Evolutionary conservation across 2,888 invertebrate species (phyloP), one percentile per base, ranked within the genome.

Genomic region (Drosophila emarginata): DNA sequence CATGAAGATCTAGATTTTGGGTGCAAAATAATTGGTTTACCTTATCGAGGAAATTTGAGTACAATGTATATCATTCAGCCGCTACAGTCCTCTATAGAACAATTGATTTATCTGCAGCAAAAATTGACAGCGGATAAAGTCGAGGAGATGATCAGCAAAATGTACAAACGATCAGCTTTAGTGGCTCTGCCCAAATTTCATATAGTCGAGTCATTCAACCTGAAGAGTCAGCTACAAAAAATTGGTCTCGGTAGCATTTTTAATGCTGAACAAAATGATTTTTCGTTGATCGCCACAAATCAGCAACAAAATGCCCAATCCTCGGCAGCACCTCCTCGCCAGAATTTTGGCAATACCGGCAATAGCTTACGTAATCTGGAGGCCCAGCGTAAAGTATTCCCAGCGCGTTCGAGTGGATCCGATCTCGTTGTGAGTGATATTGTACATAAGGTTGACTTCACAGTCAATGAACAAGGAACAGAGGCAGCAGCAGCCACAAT

Each of bases 171-270:
- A 28, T 92, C 91, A 5, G 92, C 93, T 5, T 93, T 94, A 26
- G 91, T 95, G 2, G 89, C 95, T 0, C 92, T 94, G 36, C 96
- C 96, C 0, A 95, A 95, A 89, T 95, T 97, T 94, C 94, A 94
- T 77, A 91, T 97, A 1, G 93, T 94, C 70, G 94, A 93, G 54
- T 93, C 93, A 0, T 79, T 94, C 2, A 93, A 93, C 74, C 89
- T 96, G 50, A 94, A 93, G 65, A 72, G 91, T 0, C 81, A 94
- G 0, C 90, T 96, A 3, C 90, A 93, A 72, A 86, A 90, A 2
- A 88, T 96, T 64, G 95, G 95, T 0, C 88, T 96, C 0, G 88
- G 89, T 1, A 93, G 94, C 0, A 91, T 97, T 68, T 97, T 97
- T 87, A 89, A 93, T 67, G 93, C 93, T 0, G 76, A 76, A 0